Evolutionary conservation across 2,888 invertebrate genomes (phyloP).

Genomic region (Brachypterus glaber): DNA sequence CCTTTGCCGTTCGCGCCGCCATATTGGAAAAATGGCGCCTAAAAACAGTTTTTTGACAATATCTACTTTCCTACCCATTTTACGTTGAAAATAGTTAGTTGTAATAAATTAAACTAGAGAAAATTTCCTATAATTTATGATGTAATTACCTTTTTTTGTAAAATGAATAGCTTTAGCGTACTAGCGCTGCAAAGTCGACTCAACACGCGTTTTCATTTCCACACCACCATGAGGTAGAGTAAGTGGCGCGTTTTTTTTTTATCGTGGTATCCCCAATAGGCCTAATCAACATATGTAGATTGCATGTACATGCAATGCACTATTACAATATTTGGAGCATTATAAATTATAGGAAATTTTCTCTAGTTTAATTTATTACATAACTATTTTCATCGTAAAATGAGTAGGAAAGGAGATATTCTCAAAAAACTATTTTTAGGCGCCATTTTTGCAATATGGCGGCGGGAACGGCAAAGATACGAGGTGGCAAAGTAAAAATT

Average conservation of each 20-base stretch:
- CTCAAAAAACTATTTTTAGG: slow-evolving; percentile 8
- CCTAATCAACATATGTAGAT: too few species aligned
- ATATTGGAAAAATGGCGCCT: too few species aligned
- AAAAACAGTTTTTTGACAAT: slow-evolving; percentile 10
- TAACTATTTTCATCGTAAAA: too few species aligned
- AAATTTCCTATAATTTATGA: slow-evolving; percentile 13
- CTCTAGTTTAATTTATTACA: too few species aligned
- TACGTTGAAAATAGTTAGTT: too few species aligned
- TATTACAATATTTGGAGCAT: slow-evolving; percentile 6
- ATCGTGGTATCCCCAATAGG: slow-evolving; percentile 10
- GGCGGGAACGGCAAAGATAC: slow-evolving; percentile 11
- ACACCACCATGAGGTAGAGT: slow-evolving; percentile 10
- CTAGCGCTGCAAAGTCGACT: slow-evolving; percentile 5
- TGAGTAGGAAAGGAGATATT: slow-evolving; percentile 10
- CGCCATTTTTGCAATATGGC: slow-evolving; percentile 1
- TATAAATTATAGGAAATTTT: slow-evolving; percentile 13
- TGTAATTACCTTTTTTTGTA: slow-evolving; percentile 6
- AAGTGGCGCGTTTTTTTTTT: slow-evolving; percentile 12
- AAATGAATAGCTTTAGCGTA: slow-evolving; percentile 9
- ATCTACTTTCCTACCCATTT: too few species aligned
- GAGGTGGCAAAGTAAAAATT: slow-evolving; percentile 13
- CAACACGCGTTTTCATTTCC: slow-evolving; percentile 8
- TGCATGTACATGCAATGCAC: slow-evolving; percentile 5
- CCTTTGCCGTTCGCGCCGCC: slow-evolving; percentile 3
- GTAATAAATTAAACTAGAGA: too few species aligned